These are phyloP conservation scores for Drosophila arizonae DNA, from an alignment of 1,140 invertebrate genomes.

Conservation along the genomic window DNA sequence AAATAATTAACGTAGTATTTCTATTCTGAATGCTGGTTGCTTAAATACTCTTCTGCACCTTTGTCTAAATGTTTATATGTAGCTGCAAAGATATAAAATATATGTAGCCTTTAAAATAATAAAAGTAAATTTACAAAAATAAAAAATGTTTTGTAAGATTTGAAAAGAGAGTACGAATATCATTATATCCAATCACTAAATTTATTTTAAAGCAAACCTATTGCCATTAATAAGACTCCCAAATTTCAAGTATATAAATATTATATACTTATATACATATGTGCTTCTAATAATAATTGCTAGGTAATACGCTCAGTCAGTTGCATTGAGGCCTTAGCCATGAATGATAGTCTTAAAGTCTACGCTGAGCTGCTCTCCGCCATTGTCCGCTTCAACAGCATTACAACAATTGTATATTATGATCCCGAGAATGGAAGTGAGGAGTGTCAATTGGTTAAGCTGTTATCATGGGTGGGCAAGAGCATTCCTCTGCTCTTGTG, in stretches of 20 bases:
- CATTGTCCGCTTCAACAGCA: conserved; percentile 14
- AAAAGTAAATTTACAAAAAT: no score
- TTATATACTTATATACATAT: not conserved
- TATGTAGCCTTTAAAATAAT: not conserved
- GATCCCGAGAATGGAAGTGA: conserved; percentile 15
- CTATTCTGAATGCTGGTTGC: not conserved
- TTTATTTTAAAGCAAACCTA: no score
- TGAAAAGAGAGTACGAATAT: no score
- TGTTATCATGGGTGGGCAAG: not conserved
- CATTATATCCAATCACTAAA: not conserved
- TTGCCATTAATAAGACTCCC: not conserved
- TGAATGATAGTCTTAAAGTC: conserved; percentile 22
- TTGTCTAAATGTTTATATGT: not conserved
- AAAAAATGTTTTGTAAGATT: no score
- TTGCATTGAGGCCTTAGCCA: conserved; percentile 3
- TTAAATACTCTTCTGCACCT: conserved; percentile 2
- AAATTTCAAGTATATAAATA: not conserved
- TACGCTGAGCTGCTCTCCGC: conserved; percentile 20
- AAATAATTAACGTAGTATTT: conserved; percentile 17
- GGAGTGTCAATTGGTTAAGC: conserved; percentile 12
- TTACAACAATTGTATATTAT: conserved; percentile 33
- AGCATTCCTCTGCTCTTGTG: conserved; percentile 29
- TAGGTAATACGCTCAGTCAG: not conserved
- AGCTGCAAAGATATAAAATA: not conserved
- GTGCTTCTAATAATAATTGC: not conserved